Evolutionary conservation across 2,888 invertebrate species (phyloP), one percentile per base, ranked within the genome.

Genomic region (Dascillus cervinus): DNA sequence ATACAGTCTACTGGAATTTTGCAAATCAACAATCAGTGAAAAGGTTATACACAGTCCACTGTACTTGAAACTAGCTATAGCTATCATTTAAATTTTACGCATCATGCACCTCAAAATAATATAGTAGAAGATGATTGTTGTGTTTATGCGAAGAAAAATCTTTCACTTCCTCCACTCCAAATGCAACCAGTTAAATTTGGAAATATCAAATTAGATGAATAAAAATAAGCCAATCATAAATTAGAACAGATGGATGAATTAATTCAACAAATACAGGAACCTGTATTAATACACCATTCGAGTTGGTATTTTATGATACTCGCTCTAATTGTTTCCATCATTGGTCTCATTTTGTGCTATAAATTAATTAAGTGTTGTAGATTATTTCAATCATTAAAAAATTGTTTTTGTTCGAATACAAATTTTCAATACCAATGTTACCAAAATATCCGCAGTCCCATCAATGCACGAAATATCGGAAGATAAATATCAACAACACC

Each of bases 191-290:
- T 25, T 11, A 25, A 11, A 12, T 4, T 13, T n/a, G 11, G 8
- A 3, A 25, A 25, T 13, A 12, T 9, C n/a, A 25, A 25, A 13
- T 12, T 25, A 25, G 25, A 25, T 5, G 25, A 25, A 25, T 12
- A 14, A 3, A 6, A 12, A 12, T 5, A 9, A 3, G 13, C 25
- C 8, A 12, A 2, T 12, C 25, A 25, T 6, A 25, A 25, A 6
- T 25, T 25, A 11, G 6, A 9, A 23, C 23, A 23, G 13, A 12
- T 23, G n/a, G 11, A 22, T 4, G 11, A 22, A 8, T 3, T 22
- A n/a, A n/a, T n/a, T n/a, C n/a, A n/a, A n/a, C n/a, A n/a, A n/a
- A n/a, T n/a, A n/a, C n/a, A n/a, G n/a, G n/a, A n/a, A n/a, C n/a
- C n/a, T n/a, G n/a, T n/a, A n/a, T n/a, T n/a, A n/a, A n/a, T n/a